These are phyloP conservation scores for Chromis chromis DNA, from an alignment of 2,797 vertebrate species.

Conservation along the genomic window DNA sequence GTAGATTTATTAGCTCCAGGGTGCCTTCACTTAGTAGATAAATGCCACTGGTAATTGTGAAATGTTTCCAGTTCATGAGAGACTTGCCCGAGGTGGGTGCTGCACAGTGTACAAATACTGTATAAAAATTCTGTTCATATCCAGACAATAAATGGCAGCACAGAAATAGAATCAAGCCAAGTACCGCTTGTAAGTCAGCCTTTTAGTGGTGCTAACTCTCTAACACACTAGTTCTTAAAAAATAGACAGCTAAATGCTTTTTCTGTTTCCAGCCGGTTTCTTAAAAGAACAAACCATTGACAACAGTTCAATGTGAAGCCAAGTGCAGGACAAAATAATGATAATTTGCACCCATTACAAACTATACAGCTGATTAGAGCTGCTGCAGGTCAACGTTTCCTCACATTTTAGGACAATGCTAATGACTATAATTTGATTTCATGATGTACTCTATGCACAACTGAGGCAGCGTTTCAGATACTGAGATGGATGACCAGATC, in stretches of 20 bases:
- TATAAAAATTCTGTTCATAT: conserved; percentile 1
- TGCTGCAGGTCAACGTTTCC: neutral
- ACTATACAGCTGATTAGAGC: neutral
- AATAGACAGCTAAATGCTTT: neutral
- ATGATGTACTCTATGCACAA: neutral
- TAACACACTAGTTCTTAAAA: too few species aligned
- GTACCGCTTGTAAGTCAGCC: too few species aligned
- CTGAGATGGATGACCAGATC: neutral
- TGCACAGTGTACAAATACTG: neutral
- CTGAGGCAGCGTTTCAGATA: conserved; percentile 1
- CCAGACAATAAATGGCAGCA: neutral
- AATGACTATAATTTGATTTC: conserved; percentile 1
- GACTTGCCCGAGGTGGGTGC: neutral
- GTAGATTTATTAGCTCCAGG: conserved; percentile 14
- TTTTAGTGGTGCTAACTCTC: too few species aligned
- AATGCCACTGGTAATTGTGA: conserved; percentile 24
- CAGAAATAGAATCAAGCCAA: neutral
- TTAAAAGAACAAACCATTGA: neutral
- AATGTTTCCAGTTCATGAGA: conserved; percentile 6
- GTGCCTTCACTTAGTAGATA: conserved; percentile 3
- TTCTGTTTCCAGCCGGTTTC: neutral
- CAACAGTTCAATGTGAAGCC: too few species aligned
- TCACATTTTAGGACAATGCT: conserved; percentile 17
- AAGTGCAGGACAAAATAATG: neutral
- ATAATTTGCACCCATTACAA: neutral